Percentiles rank a stretch among this genome's conserved stretches.
Evolutionary conservation across 2,113 vertebrate genomes (phyloP).

Genomic region (Meriones unguiculatus): DNA sequence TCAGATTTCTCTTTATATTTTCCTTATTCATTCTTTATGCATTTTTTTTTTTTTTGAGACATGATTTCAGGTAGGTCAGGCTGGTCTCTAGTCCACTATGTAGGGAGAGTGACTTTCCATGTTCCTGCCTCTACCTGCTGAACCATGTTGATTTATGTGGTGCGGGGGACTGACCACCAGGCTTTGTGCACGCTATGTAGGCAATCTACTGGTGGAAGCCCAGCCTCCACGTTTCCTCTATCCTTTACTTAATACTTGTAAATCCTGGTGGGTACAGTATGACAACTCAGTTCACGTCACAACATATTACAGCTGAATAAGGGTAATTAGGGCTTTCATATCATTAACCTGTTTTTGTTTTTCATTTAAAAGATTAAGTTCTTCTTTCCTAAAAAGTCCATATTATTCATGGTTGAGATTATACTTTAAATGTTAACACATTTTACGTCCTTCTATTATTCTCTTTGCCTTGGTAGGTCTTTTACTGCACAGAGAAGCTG

Average conservation of each 20-base stretch:
- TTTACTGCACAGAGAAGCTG: slow-evolving; percentile 46
- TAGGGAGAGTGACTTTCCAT: neutral
- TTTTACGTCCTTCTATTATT: slow-evolving; percentile 36
- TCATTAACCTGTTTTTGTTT: neutral
- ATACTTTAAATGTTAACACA: slow-evolving; percentile 73
- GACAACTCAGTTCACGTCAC: neutral
- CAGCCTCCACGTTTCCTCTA: neutral
- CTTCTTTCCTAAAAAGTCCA: slow-evolving; percentile 55
- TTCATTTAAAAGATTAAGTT: slow-evolving; percentile 59
- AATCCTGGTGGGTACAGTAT: neutral
- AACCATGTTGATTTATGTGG: neutral
- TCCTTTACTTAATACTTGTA: neutral
- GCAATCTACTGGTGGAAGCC: neutral
- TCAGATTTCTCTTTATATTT: neutral
- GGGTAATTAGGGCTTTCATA: neutral
- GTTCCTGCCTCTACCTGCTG: neutral
- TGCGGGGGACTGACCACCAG: too few species aligned
- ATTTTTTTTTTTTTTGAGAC: neutral
- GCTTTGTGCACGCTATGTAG: neutral
- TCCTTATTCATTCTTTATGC: neutral
- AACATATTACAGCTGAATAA: neutral
- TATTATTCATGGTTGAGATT: slow-evolving; percentile 56
- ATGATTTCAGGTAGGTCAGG: neutral
- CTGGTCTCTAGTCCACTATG: too few species aligned
- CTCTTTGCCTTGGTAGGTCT: slow-evolving; percentile 45